Conservation (phyloP, 2,113 vertebrate species). For the Pitta sordida region DNA sequence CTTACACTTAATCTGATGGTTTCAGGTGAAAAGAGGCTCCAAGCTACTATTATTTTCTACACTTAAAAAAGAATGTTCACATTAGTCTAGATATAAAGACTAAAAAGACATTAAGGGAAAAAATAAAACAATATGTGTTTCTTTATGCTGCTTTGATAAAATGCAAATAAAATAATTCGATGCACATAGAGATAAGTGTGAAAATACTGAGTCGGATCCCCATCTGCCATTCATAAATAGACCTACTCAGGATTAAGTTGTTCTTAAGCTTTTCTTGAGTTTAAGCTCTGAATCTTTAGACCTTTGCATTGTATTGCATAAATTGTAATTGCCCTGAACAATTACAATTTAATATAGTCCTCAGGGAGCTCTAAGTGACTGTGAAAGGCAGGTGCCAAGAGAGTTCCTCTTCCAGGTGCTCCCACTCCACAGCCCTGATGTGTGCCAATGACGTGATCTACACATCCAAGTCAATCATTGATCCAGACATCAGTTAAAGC, state of each 20-base stretch:
- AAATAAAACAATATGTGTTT: neutral
- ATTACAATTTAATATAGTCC: neutral
- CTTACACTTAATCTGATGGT: constrained; percentile 45
- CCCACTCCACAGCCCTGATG: neutral
- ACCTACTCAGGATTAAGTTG: neutral
- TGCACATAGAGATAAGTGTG: neutral
- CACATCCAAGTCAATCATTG: neutral
- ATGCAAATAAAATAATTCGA: neutral
- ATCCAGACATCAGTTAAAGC: neutral
- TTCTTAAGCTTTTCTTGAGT: neutral
- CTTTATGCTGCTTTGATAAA: neutral
- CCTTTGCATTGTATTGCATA: too few species aligned
- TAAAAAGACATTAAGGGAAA: neutral
- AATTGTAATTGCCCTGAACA: neutral
- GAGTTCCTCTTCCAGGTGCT: neutral
- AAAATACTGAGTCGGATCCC: neutral
- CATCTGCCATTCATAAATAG: fast-evolving
- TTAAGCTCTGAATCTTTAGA: neutral
- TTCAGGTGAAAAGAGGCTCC: constrained; percentile 24
- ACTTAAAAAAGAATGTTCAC: neutral
- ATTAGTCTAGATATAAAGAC: neutral
- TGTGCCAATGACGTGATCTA: neutral
- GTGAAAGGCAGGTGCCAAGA: fast-evolving
- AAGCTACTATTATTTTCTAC: constrained; percentile 39
- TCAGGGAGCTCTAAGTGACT: neutral